phyloP scores from a whole-genome alignment of 2,888 invertebrate species.

The Nasonia oneida region DNA sequence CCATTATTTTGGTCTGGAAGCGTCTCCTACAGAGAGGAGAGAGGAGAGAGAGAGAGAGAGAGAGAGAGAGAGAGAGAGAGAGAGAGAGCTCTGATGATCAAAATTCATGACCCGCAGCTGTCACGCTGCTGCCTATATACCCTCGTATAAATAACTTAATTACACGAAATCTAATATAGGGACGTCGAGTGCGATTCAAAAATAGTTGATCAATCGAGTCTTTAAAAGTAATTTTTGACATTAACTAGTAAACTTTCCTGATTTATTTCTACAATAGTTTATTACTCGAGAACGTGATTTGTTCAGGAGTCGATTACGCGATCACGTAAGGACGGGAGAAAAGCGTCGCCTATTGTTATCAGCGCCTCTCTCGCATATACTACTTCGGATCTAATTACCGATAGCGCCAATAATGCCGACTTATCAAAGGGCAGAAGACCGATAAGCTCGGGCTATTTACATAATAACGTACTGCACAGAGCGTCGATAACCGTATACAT shows the following conservation, averaged over 20 bases:
- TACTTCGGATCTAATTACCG: conserved; percentile 60
- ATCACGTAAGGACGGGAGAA: neutral
- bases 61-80: too few species aligned
- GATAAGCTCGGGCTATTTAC: conserved; percentile 59
- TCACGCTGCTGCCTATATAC: neutral
- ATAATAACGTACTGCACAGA: conserved; percentile 54
- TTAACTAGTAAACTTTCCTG: neutral
- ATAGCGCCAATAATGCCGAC: conserved; percentile 57
- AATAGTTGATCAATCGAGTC: conserved; percentile 30
- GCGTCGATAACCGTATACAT: conserved; percentile 23
- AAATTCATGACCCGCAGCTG: conserved; percentile 60
- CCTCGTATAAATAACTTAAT: conserved; percentile 56
- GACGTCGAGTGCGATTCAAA: conserved; percentile 20
- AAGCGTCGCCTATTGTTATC: neutral
- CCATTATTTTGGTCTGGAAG: conserved; percentile 45
- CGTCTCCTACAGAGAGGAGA: neutral
- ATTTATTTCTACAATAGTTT: neutral
- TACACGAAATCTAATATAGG: conserved; percentile 29
- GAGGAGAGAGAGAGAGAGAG: too few species aligned
- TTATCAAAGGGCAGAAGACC: conserved; percentile 29
- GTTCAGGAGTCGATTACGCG: neutral
- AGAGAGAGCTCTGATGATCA: conserved; percentile 19
- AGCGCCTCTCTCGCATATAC: neutral
- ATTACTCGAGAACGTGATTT: neutral
- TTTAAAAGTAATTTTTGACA: neutral